Evolutionary conservation across 2,888 invertebrate genomes (phyloP).

Genomic region (Drosophila percnosoma): DNA sequence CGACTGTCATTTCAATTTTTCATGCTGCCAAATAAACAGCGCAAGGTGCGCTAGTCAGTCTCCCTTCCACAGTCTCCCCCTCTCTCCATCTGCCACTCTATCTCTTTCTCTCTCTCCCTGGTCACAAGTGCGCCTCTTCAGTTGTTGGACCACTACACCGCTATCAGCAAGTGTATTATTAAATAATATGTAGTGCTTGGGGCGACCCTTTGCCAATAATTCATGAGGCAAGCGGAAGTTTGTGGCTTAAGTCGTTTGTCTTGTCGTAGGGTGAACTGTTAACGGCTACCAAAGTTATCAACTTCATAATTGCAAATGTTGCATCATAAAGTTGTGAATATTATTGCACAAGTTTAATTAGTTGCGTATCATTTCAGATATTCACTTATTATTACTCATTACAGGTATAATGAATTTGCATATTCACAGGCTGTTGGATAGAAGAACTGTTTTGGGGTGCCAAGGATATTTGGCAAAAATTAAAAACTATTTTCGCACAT

Average conservation of each 20-base stretch:
- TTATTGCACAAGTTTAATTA: conserved; percentile 7
- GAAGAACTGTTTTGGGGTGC: neutral
- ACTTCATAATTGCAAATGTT: conserved; percentile 38
- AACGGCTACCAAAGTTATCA: conserved; percentile 30
- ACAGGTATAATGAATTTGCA: neutral
- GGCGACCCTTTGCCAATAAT: conserved; percentile 45
- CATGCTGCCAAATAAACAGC: conserved; percentile 58
- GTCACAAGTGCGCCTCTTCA: conserved; percentile 1
- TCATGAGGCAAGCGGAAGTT: conserved; percentile 51
- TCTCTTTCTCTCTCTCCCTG: neutral
- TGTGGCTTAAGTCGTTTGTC: conserved; percentile 66
- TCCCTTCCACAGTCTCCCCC: neutral
- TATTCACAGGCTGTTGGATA: neutral
- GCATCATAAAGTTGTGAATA: conserved; percentile 45
- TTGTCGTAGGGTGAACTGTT: conserved; percentile 42
- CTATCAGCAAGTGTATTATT: conserved; percentile 60
- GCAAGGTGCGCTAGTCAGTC: conserved; percentile 66
- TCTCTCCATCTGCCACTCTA: neutral
- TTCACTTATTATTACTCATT: neutral
- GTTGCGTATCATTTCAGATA: neutral
- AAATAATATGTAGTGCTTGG: conserved; percentile 63
- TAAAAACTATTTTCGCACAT: neutral
- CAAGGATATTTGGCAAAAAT: neutral
- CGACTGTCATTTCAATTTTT: conserved; percentile 75
- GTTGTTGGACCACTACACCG: conserved; percentile 13